These are phyloP conservation scores for Eupithecia insigniata DNA, from an alignment of 2,888 invertebrate genomes.

Conservation along the genomic window DNA sequence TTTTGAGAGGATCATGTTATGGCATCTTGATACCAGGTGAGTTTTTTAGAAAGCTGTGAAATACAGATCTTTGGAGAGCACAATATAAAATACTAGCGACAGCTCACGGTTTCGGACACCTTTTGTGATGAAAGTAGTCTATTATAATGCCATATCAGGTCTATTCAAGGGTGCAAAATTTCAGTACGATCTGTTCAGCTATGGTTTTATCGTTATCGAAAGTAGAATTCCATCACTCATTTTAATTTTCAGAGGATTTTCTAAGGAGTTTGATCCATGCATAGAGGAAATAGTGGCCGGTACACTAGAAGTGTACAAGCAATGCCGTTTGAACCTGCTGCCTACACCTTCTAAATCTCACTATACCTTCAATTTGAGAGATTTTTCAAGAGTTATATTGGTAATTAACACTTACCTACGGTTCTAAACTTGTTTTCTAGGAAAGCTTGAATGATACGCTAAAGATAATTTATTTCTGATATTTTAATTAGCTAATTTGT, in stretches of 20 bases:
- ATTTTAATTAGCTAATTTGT: neutral
- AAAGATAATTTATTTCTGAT: neutral
- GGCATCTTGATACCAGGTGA: slow-evolving; percentile 97
- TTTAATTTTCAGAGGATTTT: slow-evolving; percentile 89
- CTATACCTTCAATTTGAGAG: slow-evolving; percentile 96
- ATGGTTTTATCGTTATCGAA: neutral
- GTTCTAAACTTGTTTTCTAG: neutral
- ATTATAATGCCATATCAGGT: no score
- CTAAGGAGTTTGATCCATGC: slow-evolving; percentile 96
- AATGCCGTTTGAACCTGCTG: slow-evolving; percentile 90
- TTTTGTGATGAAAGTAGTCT: no score
- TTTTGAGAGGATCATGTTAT: slow-evolving; percentile 94
- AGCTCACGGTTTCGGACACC: no score
- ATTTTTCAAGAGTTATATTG: slow-evolving; percentile 96
- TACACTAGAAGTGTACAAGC: slow-evolving; percentile 94
- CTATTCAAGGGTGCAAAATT: neutral
- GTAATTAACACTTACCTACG: slow-evolving; percentile 63
- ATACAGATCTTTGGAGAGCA: neutral
- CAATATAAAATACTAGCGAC: neutral
- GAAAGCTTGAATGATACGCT: neutral
- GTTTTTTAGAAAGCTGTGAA: neutral
- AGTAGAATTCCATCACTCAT: neutral
- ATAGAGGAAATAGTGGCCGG: slow-evolving; percentile 94
- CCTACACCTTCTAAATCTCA: slow-evolving; percentile 97
- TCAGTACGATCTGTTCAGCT: neutral